Evolutionary conservation across 1,140 invertebrate genomes (phyloP).

Genomic region (Anoplolepis gracilipes): DNA sequence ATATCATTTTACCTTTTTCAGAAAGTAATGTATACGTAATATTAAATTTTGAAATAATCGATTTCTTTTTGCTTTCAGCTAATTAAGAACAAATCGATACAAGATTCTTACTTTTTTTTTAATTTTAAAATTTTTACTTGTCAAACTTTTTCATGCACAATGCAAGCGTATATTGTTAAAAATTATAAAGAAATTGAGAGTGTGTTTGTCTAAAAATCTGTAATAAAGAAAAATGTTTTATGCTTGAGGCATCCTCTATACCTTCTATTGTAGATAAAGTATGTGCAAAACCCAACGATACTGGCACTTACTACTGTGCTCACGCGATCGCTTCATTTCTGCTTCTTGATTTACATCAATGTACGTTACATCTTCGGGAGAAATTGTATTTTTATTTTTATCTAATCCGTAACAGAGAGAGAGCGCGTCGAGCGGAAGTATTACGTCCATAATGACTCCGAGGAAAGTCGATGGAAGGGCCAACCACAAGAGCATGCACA

Average conservation of each 20-base stretch:
- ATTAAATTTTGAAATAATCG: not conserved
- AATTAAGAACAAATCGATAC: not conserved
- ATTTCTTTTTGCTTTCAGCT: not conserved
- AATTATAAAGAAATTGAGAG: not conserved
- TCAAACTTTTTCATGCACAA: not conserved
- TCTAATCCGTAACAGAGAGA: not conserved
- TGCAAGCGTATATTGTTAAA: not conserved
- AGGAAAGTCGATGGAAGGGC: constrained; percentile 2
- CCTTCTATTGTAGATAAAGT: no score
- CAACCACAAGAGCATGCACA: not conserved
- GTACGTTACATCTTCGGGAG: constrained; percentile 35
- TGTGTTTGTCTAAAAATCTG: not conserved
- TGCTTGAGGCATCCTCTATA: not conserved
- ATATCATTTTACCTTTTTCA: not conserved
- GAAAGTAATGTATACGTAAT: not conserved
- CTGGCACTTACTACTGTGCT: constrained; percentile 2
- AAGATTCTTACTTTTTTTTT: not conserved
- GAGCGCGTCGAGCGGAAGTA: constrained; percentile 18
- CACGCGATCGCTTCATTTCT: constrained; percentile 63
- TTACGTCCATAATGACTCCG: not conserved
- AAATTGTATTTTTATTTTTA: constrained; percentile 38
- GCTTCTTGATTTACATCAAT: constrained; percentile 63
- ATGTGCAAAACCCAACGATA: constrained; percentile 37
- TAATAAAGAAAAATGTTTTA: not conserved
- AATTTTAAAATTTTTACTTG: not conserved